phyloP scores from a whole-genome alignment of 2,113 vertebrate genomes.

The Lucifuga dentata region DNA sequence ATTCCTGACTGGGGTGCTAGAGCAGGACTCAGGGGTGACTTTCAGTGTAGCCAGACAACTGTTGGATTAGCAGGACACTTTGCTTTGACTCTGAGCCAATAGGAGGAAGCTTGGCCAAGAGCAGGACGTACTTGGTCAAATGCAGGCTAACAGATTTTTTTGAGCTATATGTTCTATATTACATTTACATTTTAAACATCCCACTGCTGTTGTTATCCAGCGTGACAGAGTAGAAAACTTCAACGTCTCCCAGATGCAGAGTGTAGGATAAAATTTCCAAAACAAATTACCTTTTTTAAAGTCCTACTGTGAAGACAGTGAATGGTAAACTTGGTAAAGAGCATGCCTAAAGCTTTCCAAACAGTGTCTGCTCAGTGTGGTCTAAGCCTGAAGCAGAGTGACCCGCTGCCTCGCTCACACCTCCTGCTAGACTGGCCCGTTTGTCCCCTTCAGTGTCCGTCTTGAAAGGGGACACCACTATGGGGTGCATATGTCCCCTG shows the following conservation, averaged over 20 bases:
- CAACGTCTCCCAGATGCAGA: no score
- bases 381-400: slow-evolving; percentile 8
- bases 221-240: not conserved
- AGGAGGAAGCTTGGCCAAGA: slow-evolving; percentile 40
- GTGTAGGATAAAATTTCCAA: no score
- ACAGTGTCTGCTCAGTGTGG: not conserved
- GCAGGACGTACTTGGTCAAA: slow-evolving; percentile 48
- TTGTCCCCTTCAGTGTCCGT: slow-evolving; percentile 59
- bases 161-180: slow-evolving; percentile 37
- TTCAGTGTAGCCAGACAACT: slow-evolving; percentile 74
- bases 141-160: slow-evolving; percentile 30
- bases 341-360: not conserved
- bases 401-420: slow-evolving; percentile 38
- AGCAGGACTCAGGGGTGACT: slow-evolving; percentile 76
- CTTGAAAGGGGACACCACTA: slow-evolving; percentile 76
- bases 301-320: no score
- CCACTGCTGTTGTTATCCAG: not conserved
- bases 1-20: slow-evolving; percentile 71
- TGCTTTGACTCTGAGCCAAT: slow-evolving; percentile 67
- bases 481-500: slow-evolving; percentile 75
- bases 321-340: no score
- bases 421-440: slow-evolving; percentile 65
- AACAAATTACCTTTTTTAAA: no score
- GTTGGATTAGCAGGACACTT: slow-evolving; percentile 74
- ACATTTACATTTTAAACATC: slow-evolving; percentile 30